Base-by-base conservation (phyloP, 1,140 invertebrate species). In the Ectropis grisescens region DNA sequence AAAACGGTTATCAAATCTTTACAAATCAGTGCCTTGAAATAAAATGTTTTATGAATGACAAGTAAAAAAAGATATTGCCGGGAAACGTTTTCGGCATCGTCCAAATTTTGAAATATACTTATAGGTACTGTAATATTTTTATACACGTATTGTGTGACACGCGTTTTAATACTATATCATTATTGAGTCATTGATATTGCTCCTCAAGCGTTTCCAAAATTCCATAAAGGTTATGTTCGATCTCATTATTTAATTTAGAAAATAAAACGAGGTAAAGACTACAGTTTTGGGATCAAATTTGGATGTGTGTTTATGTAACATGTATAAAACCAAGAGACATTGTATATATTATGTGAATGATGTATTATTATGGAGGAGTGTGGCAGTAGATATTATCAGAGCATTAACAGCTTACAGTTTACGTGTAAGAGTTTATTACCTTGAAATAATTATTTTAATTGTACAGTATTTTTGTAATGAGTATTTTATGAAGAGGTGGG, bases 191-290 rank as follows among this genome's bases (percentile, higher is more conserved):
- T n/a, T n/a, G 3, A 19, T 19, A 19, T 8, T 8, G 16, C 8
- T 19, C 16, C 16, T 19, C 16, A 10, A 6, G 56, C 40, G 46
- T 48, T 53, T 46, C 40, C 56, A 56, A 65, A 55, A 66, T 59
- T 72, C 62, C 65, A 58, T 58, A 58, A 49, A 52, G 64, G 68
- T 65, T 74, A 67, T 58, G 59, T 78, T 72, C 69, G 76, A 81
- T 81, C 76, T 81, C 76, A 81, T 78, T 72, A 78, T 78, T 78
- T 81, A 78, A 81, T 76, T 71, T 74, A 76, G 69, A 78, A 76
- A 81, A 69, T 69, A 71, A 69, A 76, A 66, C 62, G 76, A 81
- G 76, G 65, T 75, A 81, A 81, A 81, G 76, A 81, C 76, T 81
- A 76, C 76, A 78, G 71, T 69, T 78, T 78, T 69, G 76, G 76